Evolutionary conservation across 2,797 vertebrate species (phyloP).

Genomic region (Fratercula arctica): DNA sequence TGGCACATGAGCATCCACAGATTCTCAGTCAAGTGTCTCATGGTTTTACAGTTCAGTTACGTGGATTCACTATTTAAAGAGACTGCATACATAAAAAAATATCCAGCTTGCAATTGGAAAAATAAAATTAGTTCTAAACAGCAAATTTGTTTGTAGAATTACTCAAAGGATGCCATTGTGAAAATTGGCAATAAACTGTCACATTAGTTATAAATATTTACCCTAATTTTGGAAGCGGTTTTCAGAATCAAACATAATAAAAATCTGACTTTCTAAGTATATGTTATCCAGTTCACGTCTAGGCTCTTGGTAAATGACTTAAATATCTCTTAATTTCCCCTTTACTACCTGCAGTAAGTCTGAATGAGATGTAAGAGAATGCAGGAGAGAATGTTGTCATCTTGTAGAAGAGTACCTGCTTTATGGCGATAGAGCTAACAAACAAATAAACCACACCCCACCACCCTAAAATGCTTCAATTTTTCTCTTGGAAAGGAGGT

Average conservation of each 20-base stretch:
- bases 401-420: neutral
- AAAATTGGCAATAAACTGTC: neutral
- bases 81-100: neutral
- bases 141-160: neutral
- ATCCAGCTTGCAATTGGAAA: neutral
- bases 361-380: neutral
- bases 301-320: neutral
- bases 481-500: neutral
- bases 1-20: neutral
- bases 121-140: neutral
- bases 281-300: neutral
- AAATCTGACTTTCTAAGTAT: neutral
- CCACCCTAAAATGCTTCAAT: neutral
- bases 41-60: neutral
- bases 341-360: neutral
- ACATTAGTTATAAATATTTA: neutral
- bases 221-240: neutral
- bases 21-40: neutral
- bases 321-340: neutral
- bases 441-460: neutral
- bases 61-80: neutral
- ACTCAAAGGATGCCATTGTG: neutral
- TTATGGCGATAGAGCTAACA: neutral
- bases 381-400: neutral
- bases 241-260: neutral